Evolutionary conservation across 2,797 vertebrate species (phyloP).

Genomic region (Corythornis leucogaster): DNA sequence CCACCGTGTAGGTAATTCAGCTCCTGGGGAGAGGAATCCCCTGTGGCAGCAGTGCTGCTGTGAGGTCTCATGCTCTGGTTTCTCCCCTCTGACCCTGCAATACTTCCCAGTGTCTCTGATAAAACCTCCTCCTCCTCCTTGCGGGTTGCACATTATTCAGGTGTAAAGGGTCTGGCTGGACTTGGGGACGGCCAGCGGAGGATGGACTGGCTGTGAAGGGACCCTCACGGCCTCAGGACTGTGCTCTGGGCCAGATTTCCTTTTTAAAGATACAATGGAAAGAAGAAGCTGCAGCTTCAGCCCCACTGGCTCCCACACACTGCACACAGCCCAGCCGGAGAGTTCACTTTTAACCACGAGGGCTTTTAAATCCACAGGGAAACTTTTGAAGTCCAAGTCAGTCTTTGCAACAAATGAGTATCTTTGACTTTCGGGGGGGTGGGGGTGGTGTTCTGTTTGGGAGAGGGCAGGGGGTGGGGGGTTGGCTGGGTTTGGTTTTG

Average conservation of each 20-base stretch:
- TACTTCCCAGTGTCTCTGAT: rapidly evolving
- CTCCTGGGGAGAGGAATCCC: not conserved
- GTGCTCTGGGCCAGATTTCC: not conserved
- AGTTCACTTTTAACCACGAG: not conserved
- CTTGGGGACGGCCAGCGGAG: not conserved
- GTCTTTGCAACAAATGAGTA: not conserved
- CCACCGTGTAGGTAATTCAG: not conserved
- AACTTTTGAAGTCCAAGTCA: not conserved
- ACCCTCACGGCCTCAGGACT: not conserved
- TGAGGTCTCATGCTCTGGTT: not conserved
- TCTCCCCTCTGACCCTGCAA: not conserved
- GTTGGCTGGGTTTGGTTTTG: not conserved
- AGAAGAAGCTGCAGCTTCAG: not conserved
- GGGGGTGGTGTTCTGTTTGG: not conserved
- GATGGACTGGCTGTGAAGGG: not conserved
- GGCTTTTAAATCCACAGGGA: not conserved
- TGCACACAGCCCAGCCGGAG: not conserved
- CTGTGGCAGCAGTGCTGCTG: rapidly evolving
- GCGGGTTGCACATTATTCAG: not conserved
- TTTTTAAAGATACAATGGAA: not conserved
- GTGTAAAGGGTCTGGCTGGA: not conserved
- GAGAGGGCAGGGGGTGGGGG: not conserved
- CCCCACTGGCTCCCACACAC: not conserved
- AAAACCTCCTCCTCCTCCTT: not conserved
- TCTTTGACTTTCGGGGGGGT: not conserved